Base-by-base conservation (phyloP, 2,113 vertebrate genomes). In the Turnix velox region DNA sequence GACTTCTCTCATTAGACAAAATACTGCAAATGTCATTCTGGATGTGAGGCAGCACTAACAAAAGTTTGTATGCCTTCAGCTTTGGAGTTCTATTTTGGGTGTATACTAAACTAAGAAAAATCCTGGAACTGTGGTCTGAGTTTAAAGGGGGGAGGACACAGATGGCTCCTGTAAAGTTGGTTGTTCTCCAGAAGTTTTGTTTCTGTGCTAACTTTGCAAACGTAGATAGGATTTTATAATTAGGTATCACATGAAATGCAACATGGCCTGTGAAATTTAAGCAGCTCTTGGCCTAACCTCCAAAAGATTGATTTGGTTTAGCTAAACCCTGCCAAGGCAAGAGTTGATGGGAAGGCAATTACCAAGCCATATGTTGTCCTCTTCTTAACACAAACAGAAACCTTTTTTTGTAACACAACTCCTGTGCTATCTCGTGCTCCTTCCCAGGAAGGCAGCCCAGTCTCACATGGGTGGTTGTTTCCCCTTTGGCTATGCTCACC, bases 311-410 rank as follows among this genome's bases (percentile, higher is more conserved):
- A 74, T 87, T 93, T 73, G 87, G 74, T 92, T 93, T 91, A 79
- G 66, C 42, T 92, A 92, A 96, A 81, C 51, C 51, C 52, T 83
- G 76, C 90, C 95, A 96, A 93, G 79, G 90, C 76, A 87, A 61
- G 89, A 90, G 61, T 45, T 78, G 84, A 84, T 92, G 85, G 78
- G 77, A 86, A 94, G 77, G 86, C 73, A 88, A 37, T 94, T 95
- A 85, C 58, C 24, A 89, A 92, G 87, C 87, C 87, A 72, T 93
- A 91, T 94, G 49, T 57, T 87, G 49, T 79, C 88, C 81, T 92
- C 61, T 42, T 61, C 52, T 79, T 52, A 80, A 82, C 66, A 37
- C 42, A 91, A 84, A 62, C 73, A 87, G 69, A 93, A 45, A 24
- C 9, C 33, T 9, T 78, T 81, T 58, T 76, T 87, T 52, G 11